Percentiles rank a stretch among this genome's conserved stretches.
Conservation (phyloP, 2,797 vertebrate genomes). For the Chiroxiphia lanceolata region DNA sequence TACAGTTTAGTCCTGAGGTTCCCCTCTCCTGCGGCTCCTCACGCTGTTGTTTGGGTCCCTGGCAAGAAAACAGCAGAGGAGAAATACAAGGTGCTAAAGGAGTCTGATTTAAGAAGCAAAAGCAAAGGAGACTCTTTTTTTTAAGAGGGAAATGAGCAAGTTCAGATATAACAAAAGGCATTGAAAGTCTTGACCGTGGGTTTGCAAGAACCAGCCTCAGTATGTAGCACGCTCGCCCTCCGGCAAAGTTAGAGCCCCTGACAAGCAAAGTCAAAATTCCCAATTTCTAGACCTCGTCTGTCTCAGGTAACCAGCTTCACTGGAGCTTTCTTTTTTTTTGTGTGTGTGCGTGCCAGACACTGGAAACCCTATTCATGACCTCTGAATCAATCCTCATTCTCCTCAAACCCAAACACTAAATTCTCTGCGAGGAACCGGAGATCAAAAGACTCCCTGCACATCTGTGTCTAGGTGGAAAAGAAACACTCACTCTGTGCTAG, state of each 20-base stretch:
- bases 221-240: not conserved
- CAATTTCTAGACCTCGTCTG: not conserved
- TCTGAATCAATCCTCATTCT: not conserved
- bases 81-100: constrained; percentile 2
- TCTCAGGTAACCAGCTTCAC: constrained; percentile 31
- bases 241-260: constrained; percentile 38
- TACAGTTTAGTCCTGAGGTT: not conserved
- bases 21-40: not conserved
- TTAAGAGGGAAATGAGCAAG: not conserved
- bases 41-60: not conserved
- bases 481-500: not conserved
- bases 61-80: not conserved
- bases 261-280: constrained; percentile 25
- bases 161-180: constrained; percentile 28
- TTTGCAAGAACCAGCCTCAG: constrained; percentile 6
- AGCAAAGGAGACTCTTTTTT: not conserved
- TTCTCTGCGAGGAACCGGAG: not conserved
- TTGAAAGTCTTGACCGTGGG: not conserved
- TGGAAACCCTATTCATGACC: not conserved
- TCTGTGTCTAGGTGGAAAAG: constrained; percentile 46
- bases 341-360: not conserved
- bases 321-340: not conserved
- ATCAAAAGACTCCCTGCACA: constrained; percentile 47
- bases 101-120: not conserved
- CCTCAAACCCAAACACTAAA: not conserved